phyloP scores from a whole-genome alignment of 2,797 vertebrate genomes.

The Lateolabrax maculatus region DNA sequence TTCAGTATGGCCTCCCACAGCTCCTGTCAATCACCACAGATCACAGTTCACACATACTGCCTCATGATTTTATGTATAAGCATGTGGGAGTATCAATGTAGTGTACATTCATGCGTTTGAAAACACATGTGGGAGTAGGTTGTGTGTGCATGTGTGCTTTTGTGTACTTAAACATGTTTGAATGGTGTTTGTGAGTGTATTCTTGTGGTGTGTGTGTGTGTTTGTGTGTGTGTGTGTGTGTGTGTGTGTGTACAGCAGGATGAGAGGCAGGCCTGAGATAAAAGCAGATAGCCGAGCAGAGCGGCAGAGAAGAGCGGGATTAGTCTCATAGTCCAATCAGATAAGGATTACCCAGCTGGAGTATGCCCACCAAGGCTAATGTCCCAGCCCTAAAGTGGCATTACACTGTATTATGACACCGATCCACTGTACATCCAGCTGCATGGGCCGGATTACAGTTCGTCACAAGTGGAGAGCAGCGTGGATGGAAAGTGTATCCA shows the following conservation, averaged over 20 bases:
- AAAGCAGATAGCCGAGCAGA: slow-evolving; percentile 58
- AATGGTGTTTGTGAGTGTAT: slow-evolving; percentile 17
- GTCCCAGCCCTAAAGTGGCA: slow-evolving; percentile 67
- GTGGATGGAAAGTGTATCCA: slow-evolving; percentile 12
- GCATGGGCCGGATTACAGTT: slow-evolving; percentile 49
- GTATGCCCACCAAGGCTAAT: slow-evolving; percentile 72
- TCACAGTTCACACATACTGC: slow-evolving; percentile 47
- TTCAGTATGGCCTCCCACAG: slow-evolving; percentile 45
- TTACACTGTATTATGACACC: slow-evolving; percentile 76
- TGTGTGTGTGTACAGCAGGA: slow-evolving; percentile 21
- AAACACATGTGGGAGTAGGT: slow-evolving; percentile 61
- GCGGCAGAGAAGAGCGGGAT: slow-evolving; percentile 68
- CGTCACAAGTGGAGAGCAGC: slow-evolving; percentile 12
- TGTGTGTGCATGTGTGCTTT: slow-evolving; percentile 25
- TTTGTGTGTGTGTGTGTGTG: slow-evolving; percentile 21
- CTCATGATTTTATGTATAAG: slow-evolving; percentile 66
- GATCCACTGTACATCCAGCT: slow-evolving; percentile 58
- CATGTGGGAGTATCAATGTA: slow-evolving; percentile 61
- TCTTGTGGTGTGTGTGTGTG: background rate
- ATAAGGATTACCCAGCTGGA: slow-evolving; percentile 81
- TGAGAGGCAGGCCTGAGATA: slow-evolving; percentile 45
- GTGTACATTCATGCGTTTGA: slow-evolving; percentile 55
- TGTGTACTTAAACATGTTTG: slow-evolving; percentile 31
- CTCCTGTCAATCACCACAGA: slow-evolving; percentile 55
- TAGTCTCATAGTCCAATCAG: slow-evolving; percentile 80